Conservation (phyloP, 2,113 vertebrate species). For the Pseudorasbora parva region DNA sequence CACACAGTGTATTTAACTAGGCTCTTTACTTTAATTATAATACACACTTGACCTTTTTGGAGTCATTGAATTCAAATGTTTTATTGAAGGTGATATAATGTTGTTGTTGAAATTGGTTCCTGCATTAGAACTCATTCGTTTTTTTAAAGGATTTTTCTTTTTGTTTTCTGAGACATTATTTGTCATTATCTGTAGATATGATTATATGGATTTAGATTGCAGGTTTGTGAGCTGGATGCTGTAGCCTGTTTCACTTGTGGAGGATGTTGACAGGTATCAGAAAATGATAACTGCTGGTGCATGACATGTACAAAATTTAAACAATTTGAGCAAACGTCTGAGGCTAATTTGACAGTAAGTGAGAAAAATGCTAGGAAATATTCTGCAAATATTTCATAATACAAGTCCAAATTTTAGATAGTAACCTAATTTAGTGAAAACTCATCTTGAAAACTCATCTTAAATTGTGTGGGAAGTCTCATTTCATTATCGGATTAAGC, state of each 20-base stretch:
- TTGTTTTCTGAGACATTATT: not conserved
- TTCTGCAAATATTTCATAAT: slow-evolving; percentile 30
- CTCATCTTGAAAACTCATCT: not conserved
- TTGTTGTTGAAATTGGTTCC: not conserved
- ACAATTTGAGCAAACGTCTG: slow-evolving; percentile 8
- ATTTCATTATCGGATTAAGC: not conserved
- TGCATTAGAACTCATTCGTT: not conserved
- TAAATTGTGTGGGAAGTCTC: not conserved
- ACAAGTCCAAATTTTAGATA: not conserved
- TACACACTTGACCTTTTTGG: not conserved
- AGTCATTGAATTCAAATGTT: not conserved
- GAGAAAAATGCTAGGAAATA: slow-evolving; percentile 4
- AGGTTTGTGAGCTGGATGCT: not conserved
- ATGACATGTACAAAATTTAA: slow-evolving; percentile 20
- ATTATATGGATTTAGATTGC: not conserved
- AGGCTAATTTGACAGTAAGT: slow-evolving; percentile 29
- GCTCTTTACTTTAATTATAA: not conserved
- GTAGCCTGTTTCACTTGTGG: slow-evolving; percentile 19
- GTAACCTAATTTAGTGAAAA: not conserved
- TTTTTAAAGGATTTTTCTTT: not conserved
- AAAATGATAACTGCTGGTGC: slow-evolving; percentile 15
- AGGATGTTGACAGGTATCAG: slow-evolving; percentile 25
- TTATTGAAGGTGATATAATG: not conserved
- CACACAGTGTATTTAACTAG: too few relatives aligned
- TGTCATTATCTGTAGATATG: not conserved